Conservation (phyloP, 2,113 vertebrate genomes). For the Chaetodon trifascialis region DNA sequence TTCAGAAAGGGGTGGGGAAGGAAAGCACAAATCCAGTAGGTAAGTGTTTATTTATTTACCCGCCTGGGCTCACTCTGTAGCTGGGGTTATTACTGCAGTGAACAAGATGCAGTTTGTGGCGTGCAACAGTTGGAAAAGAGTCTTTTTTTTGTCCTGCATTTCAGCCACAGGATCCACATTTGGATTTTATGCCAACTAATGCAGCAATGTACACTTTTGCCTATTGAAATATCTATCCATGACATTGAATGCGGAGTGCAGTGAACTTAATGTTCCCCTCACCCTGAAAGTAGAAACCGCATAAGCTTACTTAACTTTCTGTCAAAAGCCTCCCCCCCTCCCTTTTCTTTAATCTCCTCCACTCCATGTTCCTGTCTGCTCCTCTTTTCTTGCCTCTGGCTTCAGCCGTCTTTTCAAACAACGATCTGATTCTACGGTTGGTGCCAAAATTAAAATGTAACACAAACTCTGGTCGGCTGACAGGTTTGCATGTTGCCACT, state of each 20-base stretch:
- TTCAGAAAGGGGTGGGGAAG: neutral
- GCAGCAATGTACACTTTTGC: neutral
- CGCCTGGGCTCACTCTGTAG: neutral
- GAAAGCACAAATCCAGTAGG: neutral
- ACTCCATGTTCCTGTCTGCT: conserved; percentile 54
- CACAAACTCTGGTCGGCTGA: conserved; percentile 43
- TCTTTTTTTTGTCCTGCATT: neutral
- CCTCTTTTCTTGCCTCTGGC: conserved; percentile 57
- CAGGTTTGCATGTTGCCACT: conserved; percentile 40
- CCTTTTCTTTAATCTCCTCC: conserved; percentile 68
- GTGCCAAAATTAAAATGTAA: conserved; percentile 67
- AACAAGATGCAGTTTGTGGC: conserved; percentile 3
- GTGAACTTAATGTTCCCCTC: neutral
- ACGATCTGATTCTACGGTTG: conserved; percentile 57
- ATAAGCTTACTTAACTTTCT: conserved; percentile 53
- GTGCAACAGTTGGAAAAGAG: conserved; percentile 5
- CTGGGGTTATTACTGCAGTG: neutral
- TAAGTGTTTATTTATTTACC: conserved; percentile 35
- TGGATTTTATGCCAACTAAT: neutral
- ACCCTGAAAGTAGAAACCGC: conserved; percentile 41
- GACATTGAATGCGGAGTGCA: conserved; percentile 25
- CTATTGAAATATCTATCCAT: conserved; percentile 7
- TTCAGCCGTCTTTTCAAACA: conserved; percentile 65
- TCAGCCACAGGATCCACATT: neutral
- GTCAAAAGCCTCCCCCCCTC: conserved; percentile 42